phyloP scores from a whole-genome alignment of 2,113 vertebrate species.

The Isurus oxyrinchus region DNA sequence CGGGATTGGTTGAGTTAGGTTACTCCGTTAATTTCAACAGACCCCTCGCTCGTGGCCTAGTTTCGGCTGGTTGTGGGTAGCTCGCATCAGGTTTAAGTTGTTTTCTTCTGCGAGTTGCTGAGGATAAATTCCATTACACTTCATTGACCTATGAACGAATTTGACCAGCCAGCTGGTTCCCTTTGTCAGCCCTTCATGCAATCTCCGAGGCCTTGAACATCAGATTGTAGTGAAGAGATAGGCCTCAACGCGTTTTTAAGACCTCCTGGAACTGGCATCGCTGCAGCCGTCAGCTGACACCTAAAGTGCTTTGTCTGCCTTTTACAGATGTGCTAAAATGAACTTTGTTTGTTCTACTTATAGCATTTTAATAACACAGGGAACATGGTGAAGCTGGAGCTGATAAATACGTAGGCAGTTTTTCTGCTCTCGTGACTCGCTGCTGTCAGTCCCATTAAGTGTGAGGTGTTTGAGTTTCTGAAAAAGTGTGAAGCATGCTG shows the following conservation, averaged over 20 bases:
- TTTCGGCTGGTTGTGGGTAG: not conserved
- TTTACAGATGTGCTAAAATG: not conserved
- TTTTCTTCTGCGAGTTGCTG: not conserved
- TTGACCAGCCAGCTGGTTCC: not conserved
- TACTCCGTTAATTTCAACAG: not conserved
- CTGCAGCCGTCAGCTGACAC: not conserved
- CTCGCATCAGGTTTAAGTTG: not conserved
- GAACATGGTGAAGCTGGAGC: not conserved
- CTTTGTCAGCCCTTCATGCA: not conserved
- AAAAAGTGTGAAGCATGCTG: conserved; percentile 30
- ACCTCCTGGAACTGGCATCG: too few relatives aligned
- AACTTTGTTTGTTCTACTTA: conserved; percentile 7
- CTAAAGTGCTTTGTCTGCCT: not conserved
- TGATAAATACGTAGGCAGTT: conserved; percentile 30
- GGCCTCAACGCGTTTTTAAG: not conserved
- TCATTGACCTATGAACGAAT: not conserved
- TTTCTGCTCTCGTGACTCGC: conserved; percentile 22
- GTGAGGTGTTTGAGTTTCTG: conserved; percentile 17
- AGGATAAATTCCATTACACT: not conserved
- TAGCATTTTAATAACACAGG: not conserved
- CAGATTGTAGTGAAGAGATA: not conserved
- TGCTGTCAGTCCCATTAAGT: not conserved
- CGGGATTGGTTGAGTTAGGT: not conserved
- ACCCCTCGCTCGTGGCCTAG: not conserved
- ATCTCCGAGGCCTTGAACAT: not conserved